Percentiles rank a stretch among this genome's conserved stretches.
Conservation (phyloP, 2,888 invertebrate genomes). For the Xylophagus ater region DNA sequence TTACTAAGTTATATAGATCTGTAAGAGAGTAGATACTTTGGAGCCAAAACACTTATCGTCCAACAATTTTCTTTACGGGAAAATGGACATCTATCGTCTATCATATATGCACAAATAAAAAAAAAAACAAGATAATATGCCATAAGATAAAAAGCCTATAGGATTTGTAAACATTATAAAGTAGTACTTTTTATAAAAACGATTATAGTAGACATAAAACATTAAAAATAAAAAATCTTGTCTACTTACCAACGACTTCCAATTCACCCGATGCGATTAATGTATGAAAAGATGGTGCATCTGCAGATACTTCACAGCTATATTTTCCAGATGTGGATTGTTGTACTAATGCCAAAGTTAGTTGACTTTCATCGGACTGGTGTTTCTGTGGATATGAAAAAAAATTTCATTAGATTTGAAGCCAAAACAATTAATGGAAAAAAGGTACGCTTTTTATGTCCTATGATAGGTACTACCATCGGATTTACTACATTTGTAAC, state of each 20-base stretch:
- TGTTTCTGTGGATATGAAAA: background rate
- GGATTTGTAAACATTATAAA: background rate
- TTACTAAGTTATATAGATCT: too few relatives aligned
- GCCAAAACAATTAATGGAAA: too few relatives aligned
- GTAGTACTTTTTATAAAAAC: background rate
- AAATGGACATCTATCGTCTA: background rate
- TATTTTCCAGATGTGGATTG: conserved; percentile 36
- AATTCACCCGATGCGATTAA: conserved; percentile 37
- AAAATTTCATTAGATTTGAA: too few relatives aligned
- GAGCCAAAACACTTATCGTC: conserved; percentile 9
- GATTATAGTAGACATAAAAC: too few relatives aligned
- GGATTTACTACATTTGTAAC: too few relatives aligned
- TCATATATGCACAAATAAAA: background rate
- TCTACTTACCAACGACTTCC: conserved; percentile 38
- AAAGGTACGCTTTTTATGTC: too few relatives aligned
- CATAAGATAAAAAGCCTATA: background rate
- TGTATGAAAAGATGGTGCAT: conserved; percentile 40
- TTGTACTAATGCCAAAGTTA: conserved; percentile 33
- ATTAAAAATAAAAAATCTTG: too few relatives aligned
- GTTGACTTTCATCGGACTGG: conserved; percentile 37
- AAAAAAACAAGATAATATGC: background rate
- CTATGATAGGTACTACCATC: too few relatives aligned
- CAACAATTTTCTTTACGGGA: background rate
- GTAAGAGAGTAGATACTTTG: background rate
- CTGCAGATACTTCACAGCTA: conserved; percentile 39